A percentile compares a stretch with the other conserved stretches of the same genome.
These are phyloP conservation scores for Xenus cinereus DNA, from an alignment of 2,113 vertebrate genomes.

Conservation along the genomic window DNA sequence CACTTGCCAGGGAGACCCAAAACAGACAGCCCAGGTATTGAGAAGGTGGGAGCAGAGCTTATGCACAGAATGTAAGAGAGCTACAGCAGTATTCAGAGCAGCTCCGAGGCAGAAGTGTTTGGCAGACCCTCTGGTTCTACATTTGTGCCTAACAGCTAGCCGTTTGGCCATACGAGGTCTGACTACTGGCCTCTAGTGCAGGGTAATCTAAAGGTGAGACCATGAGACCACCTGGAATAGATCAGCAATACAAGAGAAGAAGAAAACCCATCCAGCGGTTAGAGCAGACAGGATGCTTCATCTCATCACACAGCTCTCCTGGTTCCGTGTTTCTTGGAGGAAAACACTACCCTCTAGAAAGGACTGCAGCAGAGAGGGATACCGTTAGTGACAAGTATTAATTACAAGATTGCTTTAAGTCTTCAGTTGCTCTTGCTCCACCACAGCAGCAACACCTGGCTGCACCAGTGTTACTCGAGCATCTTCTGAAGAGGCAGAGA, in stretches of 20 bases:
- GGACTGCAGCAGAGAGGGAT: background rate
- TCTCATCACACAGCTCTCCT: background rate
- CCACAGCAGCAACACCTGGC: background rate
- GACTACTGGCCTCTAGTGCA: background rate
- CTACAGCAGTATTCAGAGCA: background rate
- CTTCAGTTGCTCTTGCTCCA: background rate
- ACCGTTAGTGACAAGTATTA: background rate
- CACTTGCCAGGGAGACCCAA: rapidly evolving
- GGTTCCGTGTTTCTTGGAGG: background rate
- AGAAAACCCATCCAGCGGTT: background rate
- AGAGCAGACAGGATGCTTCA: background rate
- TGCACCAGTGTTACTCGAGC: background rate
- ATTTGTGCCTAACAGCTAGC: background rate
- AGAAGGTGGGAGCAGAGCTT: background rate
- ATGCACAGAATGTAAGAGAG: background rate
- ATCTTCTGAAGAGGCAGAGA: background rate
- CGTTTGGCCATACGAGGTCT: rapidly evolving
- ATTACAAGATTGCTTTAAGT: background rate
- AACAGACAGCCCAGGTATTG: background rate
- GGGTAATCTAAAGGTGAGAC: background rate
- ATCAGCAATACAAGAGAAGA: background rate
- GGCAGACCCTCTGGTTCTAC: background rate
- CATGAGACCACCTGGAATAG: background rate
- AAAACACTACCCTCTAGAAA: background rate
- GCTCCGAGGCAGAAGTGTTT: background rate